A percentile compares a stretch with the other conserved stretches of the same genome.
Conservation (phyloP, 1,140 invertebrate genomes). For the Mizuhopecten yessoensis region DNA sequence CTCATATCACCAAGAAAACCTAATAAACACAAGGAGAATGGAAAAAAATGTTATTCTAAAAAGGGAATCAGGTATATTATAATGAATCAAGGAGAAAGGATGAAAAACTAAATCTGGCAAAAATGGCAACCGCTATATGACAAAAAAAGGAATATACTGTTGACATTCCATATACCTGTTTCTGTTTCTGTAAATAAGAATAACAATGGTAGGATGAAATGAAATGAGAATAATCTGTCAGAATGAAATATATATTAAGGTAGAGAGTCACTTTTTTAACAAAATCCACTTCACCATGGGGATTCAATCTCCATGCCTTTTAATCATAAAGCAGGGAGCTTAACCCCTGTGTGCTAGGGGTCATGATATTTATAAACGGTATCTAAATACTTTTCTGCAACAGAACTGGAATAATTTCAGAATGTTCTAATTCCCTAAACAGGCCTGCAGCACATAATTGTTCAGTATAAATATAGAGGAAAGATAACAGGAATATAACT, state of each 20-base stretch:
- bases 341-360: no score
- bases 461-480: no score
- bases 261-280: no score
- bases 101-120: constrained; percentile 4
- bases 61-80: background rate
- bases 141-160: background rate
- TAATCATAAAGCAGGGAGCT: no score
- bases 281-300: no score
- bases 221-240: background rate
- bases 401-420: no score
- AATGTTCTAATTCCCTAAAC: no score
- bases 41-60: background rate
- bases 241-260: background rate
- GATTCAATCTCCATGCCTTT: no score
- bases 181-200: constrained; percentile 6
- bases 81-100: background rate
- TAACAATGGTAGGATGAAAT: background rate
- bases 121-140: background rate
- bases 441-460: no score
- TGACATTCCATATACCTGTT: background rate
- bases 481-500: no score
- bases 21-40: background rate
- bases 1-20: background rate
- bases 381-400: no score
- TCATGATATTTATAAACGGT: no score